These are phyloP conservation scores for Diglossa cyanea DNA, from an alignment of 2,797 vertebrate species.

Conservation along the genomic window DNA sequence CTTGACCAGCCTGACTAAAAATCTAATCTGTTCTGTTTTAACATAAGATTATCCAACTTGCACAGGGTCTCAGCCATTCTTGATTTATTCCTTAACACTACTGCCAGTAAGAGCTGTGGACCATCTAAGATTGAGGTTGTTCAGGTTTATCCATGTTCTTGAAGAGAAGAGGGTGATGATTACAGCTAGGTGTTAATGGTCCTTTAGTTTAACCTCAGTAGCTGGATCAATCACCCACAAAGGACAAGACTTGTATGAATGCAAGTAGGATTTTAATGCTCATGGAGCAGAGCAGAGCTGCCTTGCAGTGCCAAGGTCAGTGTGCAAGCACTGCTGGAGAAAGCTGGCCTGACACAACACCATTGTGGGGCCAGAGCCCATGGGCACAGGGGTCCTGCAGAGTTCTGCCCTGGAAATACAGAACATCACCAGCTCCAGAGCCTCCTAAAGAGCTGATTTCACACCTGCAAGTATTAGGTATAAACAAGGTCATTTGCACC, in stretches of 20 bases:
- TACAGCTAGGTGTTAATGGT: not conserved
- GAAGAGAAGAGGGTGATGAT: not conserved
- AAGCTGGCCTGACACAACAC: not conserved
- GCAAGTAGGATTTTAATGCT: not conserved
- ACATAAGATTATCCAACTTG: not conserved
- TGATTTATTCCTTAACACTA: not conserved
- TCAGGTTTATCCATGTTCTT: not conserved
- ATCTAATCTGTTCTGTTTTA: not conserved
- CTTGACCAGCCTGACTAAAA: not conserved
- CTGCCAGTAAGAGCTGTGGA: not conserved
- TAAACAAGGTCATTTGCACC: not conserved
- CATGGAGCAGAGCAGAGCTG: not conserved
- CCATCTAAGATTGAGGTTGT: not conserved
- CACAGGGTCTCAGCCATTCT: not conserved
- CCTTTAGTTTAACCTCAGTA: not conserved
- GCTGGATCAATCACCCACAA: not conserved
- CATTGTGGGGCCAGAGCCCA: not conserved
- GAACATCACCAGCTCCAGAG: not conserved
- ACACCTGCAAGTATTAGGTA: not conserved
- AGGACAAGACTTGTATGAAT: not conserved
- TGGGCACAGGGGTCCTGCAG: not conserved
- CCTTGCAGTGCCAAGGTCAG: not conserved
- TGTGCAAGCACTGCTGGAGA: not conserved
- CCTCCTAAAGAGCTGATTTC: not conserved
- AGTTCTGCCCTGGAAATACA: not conserved